Base-by-base conservation (phyloP, 2,113 vertebrate genomes). In the Pomatorhinus ruficollis region DNA sequence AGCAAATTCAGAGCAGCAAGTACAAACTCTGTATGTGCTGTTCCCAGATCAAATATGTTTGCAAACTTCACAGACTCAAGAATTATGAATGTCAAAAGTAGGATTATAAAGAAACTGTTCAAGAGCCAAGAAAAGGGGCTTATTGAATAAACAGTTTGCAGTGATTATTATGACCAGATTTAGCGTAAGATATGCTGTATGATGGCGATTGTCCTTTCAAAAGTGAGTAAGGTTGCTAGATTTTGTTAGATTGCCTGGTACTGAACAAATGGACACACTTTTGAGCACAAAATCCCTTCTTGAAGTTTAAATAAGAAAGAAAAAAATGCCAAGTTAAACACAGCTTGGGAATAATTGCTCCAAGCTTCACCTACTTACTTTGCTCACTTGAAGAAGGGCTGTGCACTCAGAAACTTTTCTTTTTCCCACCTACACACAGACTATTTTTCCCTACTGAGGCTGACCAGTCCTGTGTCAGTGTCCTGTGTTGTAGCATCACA, bases 61-160 rank as follows among this genome's bases (percentile, higher is more conserved):
- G 89, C 39, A 95, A 89, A 93, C 76, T 54, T 95, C 79, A 70
- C 68, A 86, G 68, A 71, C 68, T 86, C 10, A 2, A 90, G 89
- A 93, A 74, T 89, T 96, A 90, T 4, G 5, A 70, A 63, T 66
- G 76, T 95, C 92, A 93, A 50, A 95, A 86, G 27, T 13, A 86
- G 64, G 65, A 74, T 90, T 96, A 87, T 44, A 75, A 82, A 82
- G 69, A 60, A 91, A 82, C 52, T 57, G 52, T 79, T 91, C 56
- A 85, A 87, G 70, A 90, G 61, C 82, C 65, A 89, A 83, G 59
- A 69, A 66, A 92, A 95, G 37, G 39, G 23, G 11, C 35, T 75
- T 17, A 45, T 22, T 79, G 57, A 79, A 87, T 82, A 89, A 95
- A 95, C 25, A 72, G 45, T 69, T 75, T 57, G 25, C 74, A 42